phyloP scores from a whole-genome alignment of 2,888 invertebrate genomes.

The Miltochrista miniata region DNA sequence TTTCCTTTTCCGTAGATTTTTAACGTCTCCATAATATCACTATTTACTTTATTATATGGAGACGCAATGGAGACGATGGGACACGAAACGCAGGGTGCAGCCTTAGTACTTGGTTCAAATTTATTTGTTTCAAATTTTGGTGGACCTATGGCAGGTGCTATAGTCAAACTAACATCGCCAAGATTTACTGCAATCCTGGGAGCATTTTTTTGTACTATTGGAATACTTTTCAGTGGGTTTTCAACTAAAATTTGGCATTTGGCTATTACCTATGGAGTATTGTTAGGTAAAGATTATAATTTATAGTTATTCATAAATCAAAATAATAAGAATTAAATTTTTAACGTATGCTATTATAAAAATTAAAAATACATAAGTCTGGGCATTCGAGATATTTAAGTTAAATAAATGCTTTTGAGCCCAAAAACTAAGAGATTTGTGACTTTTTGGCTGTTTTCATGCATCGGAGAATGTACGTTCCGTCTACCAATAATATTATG shows the following conservation, averaged over 20 bases:
- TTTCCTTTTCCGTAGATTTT: slow-evolving; percentile 78
- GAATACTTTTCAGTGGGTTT: slow-evolving; percentile 75
- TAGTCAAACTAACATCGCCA: slow-evolving; percentile 79
- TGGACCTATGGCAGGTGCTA: slow-evolving; percentile 88
- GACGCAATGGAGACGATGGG: slow-evolving; percentile 85
- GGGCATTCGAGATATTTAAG: no score
- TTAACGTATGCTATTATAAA: no score
- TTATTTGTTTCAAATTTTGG: slow-evolving; percentile 86
- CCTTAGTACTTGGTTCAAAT: slow-evolving; percentile 87
- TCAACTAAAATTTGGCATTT: slow-evolving; percentile 72
- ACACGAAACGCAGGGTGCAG: slow-evolving; percentile 86
- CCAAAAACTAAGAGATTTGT: no score
- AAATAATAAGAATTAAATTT: no score
- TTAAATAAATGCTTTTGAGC: no score
- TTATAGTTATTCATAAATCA: no score
- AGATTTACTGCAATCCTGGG: slow-evolving; percentile 72
- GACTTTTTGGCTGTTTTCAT: no score
- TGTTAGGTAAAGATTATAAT: slow-evolving; percentile 71
- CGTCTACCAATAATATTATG: no score
- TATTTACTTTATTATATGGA: slow-evolving; percentile 88
- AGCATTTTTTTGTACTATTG: slow-evolving; percentile 64
- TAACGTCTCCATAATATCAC: slow-evolving; percentile 87
- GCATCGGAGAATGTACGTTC: no score
- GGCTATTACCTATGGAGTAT: slow-evolving; percentile 70
- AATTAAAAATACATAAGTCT: no score